Percentiles rank a stretch among this genome's conserved stretches.
These are phyloP conservation scores for Colaptes auratus DNA, from an alignment of 2,113 vertebrate species.

Conservation along the genomic window DNA sequence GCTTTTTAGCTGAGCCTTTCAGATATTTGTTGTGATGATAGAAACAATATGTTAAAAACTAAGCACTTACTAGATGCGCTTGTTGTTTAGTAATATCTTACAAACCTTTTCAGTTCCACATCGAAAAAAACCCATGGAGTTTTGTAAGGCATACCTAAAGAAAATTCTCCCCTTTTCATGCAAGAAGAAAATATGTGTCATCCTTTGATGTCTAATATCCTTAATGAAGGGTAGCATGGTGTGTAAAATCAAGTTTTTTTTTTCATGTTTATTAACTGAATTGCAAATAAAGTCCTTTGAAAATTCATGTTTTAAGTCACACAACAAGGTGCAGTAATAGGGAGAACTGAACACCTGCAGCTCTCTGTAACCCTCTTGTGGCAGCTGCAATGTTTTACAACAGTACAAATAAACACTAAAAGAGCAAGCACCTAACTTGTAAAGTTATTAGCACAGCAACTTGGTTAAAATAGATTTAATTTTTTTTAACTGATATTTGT, in stretches of 20 bases:
- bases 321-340: not conserved
- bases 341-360: conserved; percentile 1
- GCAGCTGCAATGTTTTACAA: not conserved
- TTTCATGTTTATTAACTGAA: not conserved
- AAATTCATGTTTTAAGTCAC: not conserved
- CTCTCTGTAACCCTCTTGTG: conserved; percentile 45
- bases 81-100: not conserved
- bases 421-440: not conserved
- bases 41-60: not conserved
- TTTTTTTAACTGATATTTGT: not conserved
- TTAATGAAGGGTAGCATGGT: not conserved
- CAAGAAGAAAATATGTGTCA: not conserved
- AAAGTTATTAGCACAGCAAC: not conserved
- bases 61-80: not conserved
- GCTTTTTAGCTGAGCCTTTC: not conserved
- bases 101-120: not conserved
- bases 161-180: not conserved
- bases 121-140: not conserved
- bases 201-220: not conserved
- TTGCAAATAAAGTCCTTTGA: not conserved
- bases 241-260: not conserved
- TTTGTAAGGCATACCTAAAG: not conserved
- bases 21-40: not conserved
- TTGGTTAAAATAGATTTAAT: not conserved
- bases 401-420: not conserved